Conservation (phyloP, 2,113 vertebrate genomes). For the human region DNA sequence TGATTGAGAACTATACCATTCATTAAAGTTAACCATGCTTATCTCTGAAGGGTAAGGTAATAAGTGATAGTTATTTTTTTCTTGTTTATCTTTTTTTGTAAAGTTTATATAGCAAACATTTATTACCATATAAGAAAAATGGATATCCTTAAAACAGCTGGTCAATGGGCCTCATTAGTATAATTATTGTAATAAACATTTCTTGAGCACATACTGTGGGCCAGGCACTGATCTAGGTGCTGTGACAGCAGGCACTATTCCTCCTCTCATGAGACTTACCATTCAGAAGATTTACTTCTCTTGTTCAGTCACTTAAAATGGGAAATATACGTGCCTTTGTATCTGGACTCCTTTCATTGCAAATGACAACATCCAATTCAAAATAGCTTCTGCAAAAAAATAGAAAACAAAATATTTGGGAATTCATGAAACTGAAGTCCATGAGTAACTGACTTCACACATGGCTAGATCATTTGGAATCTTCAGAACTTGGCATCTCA, state of each 20-base stretch:
- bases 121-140: neutral
- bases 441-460: neutral
- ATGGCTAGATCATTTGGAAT: neutral
- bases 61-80: neutral
- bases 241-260: neutral
- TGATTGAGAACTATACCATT: neutral
- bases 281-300: neutral
- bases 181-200: neutral
- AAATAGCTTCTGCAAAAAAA: neutral
- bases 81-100: neutral
- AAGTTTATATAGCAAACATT: neutral
- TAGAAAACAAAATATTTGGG: neutral
- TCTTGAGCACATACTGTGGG: neutral
- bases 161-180: neutral
- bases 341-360: neutral
- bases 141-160: neutral
- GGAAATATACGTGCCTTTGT: neutral
- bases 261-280: neutral
- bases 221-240: neutral
- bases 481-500: neutral
- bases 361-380: neutral
- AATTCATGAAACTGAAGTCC: neutral
- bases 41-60: neutral
- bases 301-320: neutral
- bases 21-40: neutral